Evolutionary conservation across 2,113 vertebrate genomes (phyloP).

Genomic region (Dendropsophus ebraccatus): DNA sequence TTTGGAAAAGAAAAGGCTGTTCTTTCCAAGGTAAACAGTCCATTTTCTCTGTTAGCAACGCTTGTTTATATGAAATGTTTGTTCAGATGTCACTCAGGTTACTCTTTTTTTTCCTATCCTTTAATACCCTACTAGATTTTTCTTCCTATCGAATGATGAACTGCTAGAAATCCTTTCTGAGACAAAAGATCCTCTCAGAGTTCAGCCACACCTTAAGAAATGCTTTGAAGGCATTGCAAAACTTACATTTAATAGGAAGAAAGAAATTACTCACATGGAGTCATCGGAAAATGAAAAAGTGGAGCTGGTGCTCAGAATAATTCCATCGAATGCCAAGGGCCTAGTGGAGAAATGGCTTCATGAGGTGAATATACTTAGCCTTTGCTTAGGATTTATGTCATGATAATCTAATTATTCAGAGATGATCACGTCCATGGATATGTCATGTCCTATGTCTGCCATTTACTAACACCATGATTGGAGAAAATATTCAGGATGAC

Average conservation of each 20-base stretch:
- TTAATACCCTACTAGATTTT: conserved; percentile 65
- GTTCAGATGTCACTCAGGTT: conserved; percentile 66
- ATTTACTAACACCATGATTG: background rate
- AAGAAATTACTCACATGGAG: conserved; percentile 78
- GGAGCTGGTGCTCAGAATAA: conserved; percentile 74
- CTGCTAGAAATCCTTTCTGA: conserved; percentile 67
- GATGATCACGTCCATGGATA: background rate
- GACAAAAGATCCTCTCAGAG: conserved; percentile 70
- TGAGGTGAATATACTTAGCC: conserved; percentile 80
- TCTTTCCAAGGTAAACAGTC: conserved; percentile 80
- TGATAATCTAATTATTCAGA: conserved; percentile 70
- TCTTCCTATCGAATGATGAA: conserved; percentile 61
- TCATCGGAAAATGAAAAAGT: conserved; percentile 81
- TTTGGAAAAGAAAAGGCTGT: conserved; percentile 75
- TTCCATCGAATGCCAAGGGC: conserved; percentile 78
- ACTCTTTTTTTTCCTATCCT: conserved; percentile 61
- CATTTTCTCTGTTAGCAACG: conserved; percentile 67
- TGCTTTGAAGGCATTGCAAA: conserved; percentile 77
- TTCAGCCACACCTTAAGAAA: conserved; percentile 70
- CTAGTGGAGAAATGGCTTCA: conserved; percentile 81
- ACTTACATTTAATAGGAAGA: conserved; percentile 77
- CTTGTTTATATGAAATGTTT: conserved; percentile 67
- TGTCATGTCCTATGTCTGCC: background rate
- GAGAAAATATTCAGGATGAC: background rate
- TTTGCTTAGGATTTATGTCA: conserved; percentile 73